phyloP scores from a whole-genome alignment of 2,113 vertebrate genomes.

The Ctenomys sociabilis region DNA sequence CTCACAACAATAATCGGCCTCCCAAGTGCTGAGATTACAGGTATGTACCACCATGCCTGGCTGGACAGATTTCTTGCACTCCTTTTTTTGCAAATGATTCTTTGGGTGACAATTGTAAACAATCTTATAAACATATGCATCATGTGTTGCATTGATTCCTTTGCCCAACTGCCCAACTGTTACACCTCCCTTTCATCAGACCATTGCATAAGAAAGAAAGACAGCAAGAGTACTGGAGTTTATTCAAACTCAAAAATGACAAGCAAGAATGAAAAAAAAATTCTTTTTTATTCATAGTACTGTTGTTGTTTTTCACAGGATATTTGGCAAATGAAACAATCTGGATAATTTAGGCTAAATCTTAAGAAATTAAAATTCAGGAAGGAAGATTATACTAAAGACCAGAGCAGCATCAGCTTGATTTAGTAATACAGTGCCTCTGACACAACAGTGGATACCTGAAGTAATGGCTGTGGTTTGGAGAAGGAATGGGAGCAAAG shows the following conservation, averaged over 20 bases:
- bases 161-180: too few relatives aligned
- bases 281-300: slow-evolving; percentile 23
- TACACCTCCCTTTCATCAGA: slow-evolving; percentile 26
- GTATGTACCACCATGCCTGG: too few relatives aligned
- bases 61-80: too few relatives aligned
- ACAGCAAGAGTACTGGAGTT: background rate
- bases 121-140: too few relatives aligned
- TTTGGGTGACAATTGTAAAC: too few relatives aligned
- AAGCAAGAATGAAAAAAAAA: background rate
- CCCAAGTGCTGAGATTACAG: too few relatives aligned
- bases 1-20: too few relatives aligned
- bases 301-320: background rate
- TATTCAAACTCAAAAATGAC: slow-evolving; percentile 18
- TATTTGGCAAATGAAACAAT: slow-evolving; percentile 37
- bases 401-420: background rate
- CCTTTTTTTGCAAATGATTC: too few relatives aligned
- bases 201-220: background rate
- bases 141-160: too few relatives aligned
- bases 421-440: background rate
- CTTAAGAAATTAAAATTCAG: slow-evolving; percentile 56
- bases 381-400: background rate
- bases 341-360: slow-evolving; percentile 36
- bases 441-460: background rate
- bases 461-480: background rate
- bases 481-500: background rate